Evolutionary conservation across 64 coral and sea anemone species (phyloP).

Genomic region (Montipora efflorescens): DNA sequence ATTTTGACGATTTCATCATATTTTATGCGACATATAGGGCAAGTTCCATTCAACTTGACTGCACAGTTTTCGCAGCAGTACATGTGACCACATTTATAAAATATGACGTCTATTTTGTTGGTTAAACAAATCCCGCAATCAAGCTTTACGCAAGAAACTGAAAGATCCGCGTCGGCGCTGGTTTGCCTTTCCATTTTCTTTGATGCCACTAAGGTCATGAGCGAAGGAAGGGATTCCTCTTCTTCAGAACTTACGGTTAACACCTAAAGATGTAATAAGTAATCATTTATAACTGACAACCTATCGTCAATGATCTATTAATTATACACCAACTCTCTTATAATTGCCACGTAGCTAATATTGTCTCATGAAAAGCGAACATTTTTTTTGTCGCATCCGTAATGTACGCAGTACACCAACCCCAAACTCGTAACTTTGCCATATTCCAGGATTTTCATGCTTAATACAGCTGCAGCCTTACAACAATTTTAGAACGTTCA

Average conservation of each 20-base stretch:
- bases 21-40: conserved; percentile 2
- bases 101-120: not conserved
- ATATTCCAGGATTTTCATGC: too few species aligned
- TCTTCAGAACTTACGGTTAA: not conserved
- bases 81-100: conserved; percentile 3
- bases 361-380: too few species aligned
- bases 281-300: not conserved
- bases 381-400: too few species aligned
- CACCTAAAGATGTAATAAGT: not conserved
- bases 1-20: not conserved
- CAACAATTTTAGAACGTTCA: too few species aligned
- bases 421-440: too few species aligned
- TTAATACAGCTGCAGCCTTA: too few species aligned
- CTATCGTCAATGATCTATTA: not conserved
- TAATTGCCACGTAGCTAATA: too few species aligned
- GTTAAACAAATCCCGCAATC: conserved; percentile 8
- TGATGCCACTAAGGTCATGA: not conserved
- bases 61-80: not conserved
- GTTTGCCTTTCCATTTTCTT: not conserved
- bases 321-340: not conserved
- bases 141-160: not conserved
- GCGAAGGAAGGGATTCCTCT: not conserved
- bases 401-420: too few species aligned
- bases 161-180: not conserved
- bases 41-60: conserved; percentile 8